phyloP scores from a whole-genome alignment of 2,888 invertebrate genomes.

The Philopedon plagiatum region DNA sequence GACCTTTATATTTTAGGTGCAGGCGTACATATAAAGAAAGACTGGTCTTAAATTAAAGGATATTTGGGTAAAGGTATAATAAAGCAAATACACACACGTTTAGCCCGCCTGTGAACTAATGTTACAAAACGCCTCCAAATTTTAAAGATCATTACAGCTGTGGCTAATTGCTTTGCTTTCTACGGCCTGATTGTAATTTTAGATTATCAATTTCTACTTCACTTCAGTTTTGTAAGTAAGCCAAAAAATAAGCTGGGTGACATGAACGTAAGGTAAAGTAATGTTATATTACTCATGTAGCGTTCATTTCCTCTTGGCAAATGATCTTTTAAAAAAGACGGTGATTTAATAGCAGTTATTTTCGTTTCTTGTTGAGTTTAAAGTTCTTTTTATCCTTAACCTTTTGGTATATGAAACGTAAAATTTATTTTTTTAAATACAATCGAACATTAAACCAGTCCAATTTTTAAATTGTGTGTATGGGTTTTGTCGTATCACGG shows the following conservation, averaged over 20 bases:
- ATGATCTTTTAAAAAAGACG: slow-evolving; percentile 25
- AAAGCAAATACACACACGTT: too few species aligned
- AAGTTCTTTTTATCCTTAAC: slow-evolving; percentile 33
- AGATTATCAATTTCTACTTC: slow-evolving; percentile 50
- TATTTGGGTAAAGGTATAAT: too few species aligned
- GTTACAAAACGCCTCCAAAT: slow-evolving; percentile 19
- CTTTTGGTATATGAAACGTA: background rate
- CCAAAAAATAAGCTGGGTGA: slow-evolving; percentile 45
- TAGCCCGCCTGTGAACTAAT: slow-evolving; percentile 23
- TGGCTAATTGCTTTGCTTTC: slow-evolving; percentile 36
- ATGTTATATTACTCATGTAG: slow-evolving; percentile 33
- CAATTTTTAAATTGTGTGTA: too few species aligned
- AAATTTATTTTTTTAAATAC: background rate
- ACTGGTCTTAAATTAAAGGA: too few species aligned
- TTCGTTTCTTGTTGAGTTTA: slow-evolving; percentile 22
- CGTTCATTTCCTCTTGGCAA: slow-evolving; percentile 39
- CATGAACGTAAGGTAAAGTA: slow-evolving; percentile 40
- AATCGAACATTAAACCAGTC: too few species aligned
- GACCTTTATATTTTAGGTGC: too few species aligned
- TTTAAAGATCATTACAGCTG: slow-evolving; percentile 28
- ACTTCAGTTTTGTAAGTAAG: slow-evolving; percentile 48
- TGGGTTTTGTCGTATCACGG: too few species aligned
- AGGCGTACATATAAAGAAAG: too few species aligned
- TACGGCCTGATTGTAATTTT: slow-evolving; percentile 41
- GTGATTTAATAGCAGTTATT: slow-evolving; percentile 22